Evolutionary conservation across 2,888 invertebrate genomes (phyloP).

Genomic region (Xylota segnis): DNA sequence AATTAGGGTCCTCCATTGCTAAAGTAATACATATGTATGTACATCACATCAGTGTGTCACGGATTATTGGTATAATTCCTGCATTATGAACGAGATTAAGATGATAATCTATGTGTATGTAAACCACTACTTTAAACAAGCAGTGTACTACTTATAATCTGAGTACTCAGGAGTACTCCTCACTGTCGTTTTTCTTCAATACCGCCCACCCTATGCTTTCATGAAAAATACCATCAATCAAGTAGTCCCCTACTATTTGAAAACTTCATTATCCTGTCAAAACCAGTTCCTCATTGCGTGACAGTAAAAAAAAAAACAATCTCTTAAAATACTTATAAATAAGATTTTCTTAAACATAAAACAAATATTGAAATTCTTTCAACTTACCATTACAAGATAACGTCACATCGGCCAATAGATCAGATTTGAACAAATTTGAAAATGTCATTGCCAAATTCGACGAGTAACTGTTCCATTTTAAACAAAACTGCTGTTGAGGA

Average conservation of each 20-base stretch:
- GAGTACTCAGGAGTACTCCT: too few relatives aligned
- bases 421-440: constrained; percentile 96
- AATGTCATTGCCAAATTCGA: constrained; percentile 96
- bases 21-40: too few relatives aligned
- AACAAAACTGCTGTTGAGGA: constrained; percentile 97
- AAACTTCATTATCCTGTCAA: neutral
- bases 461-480: constrained; percentile 98
- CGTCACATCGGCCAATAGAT: constrained; percentile 96
- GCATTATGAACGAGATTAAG: too few relatives aligned
- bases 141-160: too few relatives aligned
- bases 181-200: too few relatives aligned
- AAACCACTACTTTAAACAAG: too few relatives aligned
- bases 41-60: too few relatives aligned
- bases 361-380: constrained; percentile 15
- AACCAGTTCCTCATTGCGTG: neutral
- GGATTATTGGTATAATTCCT: too few relatives aligned
- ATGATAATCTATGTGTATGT: too few relatives aligned
- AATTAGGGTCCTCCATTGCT: too few relatives aligned
- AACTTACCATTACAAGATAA: constrained; percentile 96
- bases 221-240: neutral
- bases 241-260: neutral
- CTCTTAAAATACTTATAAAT: neutral
- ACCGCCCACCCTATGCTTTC: too few relatives aligned
- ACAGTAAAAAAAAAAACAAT: neutral
- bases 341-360: constrained; percentile 1